Evolutionary conservation across 2,888 invertebrate genomes (phyloP).

Genomic region (Drosophila formosana): DNA sequence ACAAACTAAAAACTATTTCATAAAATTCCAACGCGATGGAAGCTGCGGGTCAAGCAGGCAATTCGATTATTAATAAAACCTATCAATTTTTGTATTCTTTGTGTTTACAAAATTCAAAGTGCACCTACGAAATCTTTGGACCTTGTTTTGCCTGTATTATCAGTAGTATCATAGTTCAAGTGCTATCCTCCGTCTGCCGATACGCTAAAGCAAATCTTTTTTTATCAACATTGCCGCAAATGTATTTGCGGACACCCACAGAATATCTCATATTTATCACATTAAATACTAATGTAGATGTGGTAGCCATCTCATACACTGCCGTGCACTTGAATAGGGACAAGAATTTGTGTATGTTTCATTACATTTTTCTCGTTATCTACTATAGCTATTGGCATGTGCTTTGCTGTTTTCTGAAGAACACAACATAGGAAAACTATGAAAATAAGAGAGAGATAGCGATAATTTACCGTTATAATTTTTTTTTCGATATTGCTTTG

Average conservation of each 20-base stretch:
- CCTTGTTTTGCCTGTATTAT: background rate
- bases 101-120: background rate
- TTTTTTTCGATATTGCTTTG: too few relatives aligned
- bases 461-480: too few relatives aligned
- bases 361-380: too few relatives aligned
- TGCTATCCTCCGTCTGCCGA: background rate
- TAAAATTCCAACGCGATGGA: too few relatives aligned
- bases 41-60: too few relatives aligned
- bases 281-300: background rate
- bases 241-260: background rate
- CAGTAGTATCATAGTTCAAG: conserved; percentile 1
- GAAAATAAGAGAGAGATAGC: too few relatives aligned
- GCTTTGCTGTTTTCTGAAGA: too few relatives aligned
- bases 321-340: too few relatives aligned
- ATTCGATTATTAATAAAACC: background rate
- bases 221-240: background rate
- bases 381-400: too few relatives aligned
- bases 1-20: too few relatives aligned
- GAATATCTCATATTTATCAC: background rate
- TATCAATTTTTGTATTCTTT: background rate
- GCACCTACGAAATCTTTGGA: background rate
- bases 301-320: background rate
- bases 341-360: too few relatives aligned
- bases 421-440: too few relatives aligned
- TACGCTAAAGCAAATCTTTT: background rate